Percentiles rank a stretch among this genome's conserved stretches.
Conservation (phyloP, 2,113 vertebrate genomes). For the Riparia riparia region DNA sequence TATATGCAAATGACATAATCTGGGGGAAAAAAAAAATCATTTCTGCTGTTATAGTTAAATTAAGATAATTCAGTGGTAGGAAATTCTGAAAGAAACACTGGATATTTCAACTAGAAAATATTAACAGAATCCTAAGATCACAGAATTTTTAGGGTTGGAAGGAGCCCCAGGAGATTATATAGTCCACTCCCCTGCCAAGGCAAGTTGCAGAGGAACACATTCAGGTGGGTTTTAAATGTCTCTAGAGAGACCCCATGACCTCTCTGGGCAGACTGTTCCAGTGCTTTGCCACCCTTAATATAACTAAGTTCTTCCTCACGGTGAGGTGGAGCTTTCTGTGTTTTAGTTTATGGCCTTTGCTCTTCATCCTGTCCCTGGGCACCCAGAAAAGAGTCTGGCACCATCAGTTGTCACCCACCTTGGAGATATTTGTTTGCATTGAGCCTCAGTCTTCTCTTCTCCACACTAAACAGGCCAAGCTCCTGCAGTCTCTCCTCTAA, state of each 20-base stretch:
- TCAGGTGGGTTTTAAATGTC: not conserved
- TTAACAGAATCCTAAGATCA: not conserved
- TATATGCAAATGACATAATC: not conserved
- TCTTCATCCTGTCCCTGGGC: fast-evolving
- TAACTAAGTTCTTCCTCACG: not conserved
- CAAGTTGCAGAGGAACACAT: not conserved
- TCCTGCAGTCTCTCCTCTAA: not conserved
- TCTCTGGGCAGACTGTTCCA: not conserved
- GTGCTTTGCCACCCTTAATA: not conserved
- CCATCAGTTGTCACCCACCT: not conserved
- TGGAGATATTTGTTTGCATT: not conserved
- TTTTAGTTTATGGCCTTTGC: not conserved
- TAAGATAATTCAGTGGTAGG: not conserved
- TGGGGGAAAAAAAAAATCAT: not conserved
- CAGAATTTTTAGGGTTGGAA: not conserved
- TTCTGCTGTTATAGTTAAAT: not conserved
- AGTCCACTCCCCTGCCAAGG: not conserved
- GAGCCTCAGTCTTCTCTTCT: not conserved
- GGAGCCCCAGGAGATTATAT: not conserved
- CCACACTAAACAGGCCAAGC: not conserved
- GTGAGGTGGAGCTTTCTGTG: not conserved
- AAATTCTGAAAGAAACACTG: not conserved
- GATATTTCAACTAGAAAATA: not conserved
- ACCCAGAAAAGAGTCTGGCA: not conserved
- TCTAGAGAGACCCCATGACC: not conserved